These are phyloP conservation scores for Pachycephala philippinensis DNA, from an alignment of 2,113 vertebrate species.

Conservation along the genomic window DNA sequence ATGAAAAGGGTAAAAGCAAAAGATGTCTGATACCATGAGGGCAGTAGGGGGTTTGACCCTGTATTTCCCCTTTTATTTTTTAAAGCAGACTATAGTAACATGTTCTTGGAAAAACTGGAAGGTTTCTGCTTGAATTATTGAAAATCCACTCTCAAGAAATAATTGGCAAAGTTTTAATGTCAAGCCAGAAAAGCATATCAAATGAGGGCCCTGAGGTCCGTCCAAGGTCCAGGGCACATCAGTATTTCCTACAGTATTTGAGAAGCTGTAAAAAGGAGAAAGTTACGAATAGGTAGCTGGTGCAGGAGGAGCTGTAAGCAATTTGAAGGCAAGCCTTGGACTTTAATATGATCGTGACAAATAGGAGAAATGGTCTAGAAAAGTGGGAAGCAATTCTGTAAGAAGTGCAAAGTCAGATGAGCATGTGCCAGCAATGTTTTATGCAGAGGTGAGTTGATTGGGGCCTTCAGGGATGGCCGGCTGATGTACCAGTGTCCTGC, in stretches of 20 bases:
- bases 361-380: not conserved
- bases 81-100: not conserved
- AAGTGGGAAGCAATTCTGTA: not conserved
- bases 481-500: not conserved
- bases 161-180: not conserved
- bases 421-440: not conserved
- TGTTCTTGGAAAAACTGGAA: not conserved
- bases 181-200: not conserved
- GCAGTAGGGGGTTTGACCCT: not conserved
- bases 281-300: not conserved
- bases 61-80: not conserved
- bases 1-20: not conserved
- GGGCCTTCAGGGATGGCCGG: not conserved
- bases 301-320: not conserved
- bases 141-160: not conserved
- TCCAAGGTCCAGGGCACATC: not conserved
- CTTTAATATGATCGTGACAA: not conserved
- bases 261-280: not conserved
- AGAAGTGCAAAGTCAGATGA: not conserved
- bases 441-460: not conserved
- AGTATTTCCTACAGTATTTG: not conserved
- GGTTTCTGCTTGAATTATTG: not conserved
- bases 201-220: not conserved
- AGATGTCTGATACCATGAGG: not conserved
- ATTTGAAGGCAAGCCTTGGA: not conserved